Evolutionary conservation across 2,888 invertebrate genomes (phyloP).

Genomic region (Hydrotaea diabolus): DNA sequence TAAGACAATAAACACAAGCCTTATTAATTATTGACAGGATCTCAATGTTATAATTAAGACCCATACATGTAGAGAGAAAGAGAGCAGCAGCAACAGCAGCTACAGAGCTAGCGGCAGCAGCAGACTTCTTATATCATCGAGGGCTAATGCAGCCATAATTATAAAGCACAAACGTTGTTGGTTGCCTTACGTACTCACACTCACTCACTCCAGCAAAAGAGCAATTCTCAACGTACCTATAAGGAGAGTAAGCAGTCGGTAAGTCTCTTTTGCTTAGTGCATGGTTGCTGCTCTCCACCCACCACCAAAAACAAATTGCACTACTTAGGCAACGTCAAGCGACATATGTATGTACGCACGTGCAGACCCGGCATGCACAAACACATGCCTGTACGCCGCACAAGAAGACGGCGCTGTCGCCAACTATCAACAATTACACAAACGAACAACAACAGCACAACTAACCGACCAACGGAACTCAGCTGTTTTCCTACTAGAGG

Average conservation of each 20-base stretch:
- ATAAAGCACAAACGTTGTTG: too few species aligned
- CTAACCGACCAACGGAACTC: background rate
- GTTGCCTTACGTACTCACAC: too few species aligned
- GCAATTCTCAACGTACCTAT: background rate
- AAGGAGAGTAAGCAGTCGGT: too few species aligned
- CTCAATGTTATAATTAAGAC: constrained; percentile 28
- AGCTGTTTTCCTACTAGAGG: constrained; percentile 10
- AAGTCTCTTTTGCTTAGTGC: background rate
- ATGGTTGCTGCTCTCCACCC: background rate
- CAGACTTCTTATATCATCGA: background rate
- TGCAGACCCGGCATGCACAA: background rate
- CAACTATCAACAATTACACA: too few species aligned
- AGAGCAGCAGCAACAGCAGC: background rate
- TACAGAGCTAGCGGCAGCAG: background rate
- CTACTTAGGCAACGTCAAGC: background rate
- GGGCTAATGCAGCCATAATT: too few species aligned
- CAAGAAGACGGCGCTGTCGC: background rate
- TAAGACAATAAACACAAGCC: background rate
- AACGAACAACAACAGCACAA: too few species aligned
- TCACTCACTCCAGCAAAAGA: background rate
- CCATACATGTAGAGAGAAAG: background rate
- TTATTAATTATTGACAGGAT: constrained; percentile 36
- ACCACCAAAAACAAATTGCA: constrained; percentile 6
- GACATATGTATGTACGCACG: background rate
- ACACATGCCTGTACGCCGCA: background rate